phyloP scores from a whole-genome alignment of 2,113 vertebrate genomes.

The Epinephelus fuscoguttatus region DNA sequence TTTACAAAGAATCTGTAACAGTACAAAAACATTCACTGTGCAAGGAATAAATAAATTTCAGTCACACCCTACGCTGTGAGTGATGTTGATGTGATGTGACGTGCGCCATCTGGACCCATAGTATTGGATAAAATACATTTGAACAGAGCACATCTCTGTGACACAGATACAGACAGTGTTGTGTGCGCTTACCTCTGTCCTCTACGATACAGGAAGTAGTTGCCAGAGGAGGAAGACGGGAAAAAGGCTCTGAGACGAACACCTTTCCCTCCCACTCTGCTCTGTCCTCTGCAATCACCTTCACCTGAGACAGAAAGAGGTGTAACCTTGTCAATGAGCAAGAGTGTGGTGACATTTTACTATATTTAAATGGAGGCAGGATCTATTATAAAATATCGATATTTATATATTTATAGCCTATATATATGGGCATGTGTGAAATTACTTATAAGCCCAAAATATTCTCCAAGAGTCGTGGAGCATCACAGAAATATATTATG shows the following conservation, averaged over 20 bases:
- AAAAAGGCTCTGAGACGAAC: slow-evolving; percentile 77
- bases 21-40: background rate
- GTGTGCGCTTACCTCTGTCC: slow-evolving; percentile 77
- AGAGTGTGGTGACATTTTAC: background rate
- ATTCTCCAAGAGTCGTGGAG: too few species aligned
- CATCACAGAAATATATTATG: too few species aligned
- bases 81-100: background rate
- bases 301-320: slow-evolving; percentile 72
- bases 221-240: slow-evolving; percentile 81
- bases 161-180: background rate
- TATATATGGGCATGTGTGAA: background rate
- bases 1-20: background rate
- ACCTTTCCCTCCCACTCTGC: slow-evolving; percentile 81
- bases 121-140: background rate
- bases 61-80: background rate
- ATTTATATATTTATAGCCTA: background rate
- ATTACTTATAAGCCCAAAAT: background rate
- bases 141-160: background rate
- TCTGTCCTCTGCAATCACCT: slow-evolving; percentile 81
- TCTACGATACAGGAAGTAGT: slow-evolving; percentile 81
- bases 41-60: background rate
- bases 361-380: background rate
- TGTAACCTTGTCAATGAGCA: accelerated
- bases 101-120: background rate
- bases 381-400: background rate